Base-by-base conservation (phyloP, 2,797 vertebrate genomes). In the Hemibagrus guttatus region DNA sequence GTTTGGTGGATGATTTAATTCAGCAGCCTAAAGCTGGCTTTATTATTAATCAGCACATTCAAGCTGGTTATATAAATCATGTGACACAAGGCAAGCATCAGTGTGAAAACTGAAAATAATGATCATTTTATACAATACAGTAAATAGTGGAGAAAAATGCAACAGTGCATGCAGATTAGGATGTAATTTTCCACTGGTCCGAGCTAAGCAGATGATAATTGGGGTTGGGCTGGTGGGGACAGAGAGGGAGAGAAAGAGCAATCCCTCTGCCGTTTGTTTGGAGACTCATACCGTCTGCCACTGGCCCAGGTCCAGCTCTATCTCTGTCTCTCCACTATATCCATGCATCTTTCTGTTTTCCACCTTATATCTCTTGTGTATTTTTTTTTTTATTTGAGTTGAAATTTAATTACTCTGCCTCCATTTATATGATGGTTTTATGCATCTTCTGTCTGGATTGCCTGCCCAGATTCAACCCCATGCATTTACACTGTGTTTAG, bases 231-330 rank as follows among this genome's bases (percentile, higher is more conserved):
- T 71, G 35, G 56, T 72, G 58, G 69, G 78, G 28, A 64, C 59
- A 81, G 17, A 23, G 56, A 80, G 52, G 42, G 39, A 81, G 49
- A 56, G 69, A 86, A 63, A 54, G 59, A 83, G 71, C 58, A 58
- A 68, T 87, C 76, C 71, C 84, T 72, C 35, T 86, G 76, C 23
- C 84, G 85, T 83, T 80, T 90, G 88, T 83, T 31, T 19, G 9
- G 71, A 87, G 80, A 79, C 59, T 80, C 83, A 46, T 74, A 59
- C 84, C 13, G 81, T 88, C 84, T 88, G 86, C 16, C 19, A 59
- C 83, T 83, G 87, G 87, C 78, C 11, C 4, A 69, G 13, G 81
- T 86, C 86, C 87, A 90, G 79, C 75, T 74, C 59, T 69, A 56
- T 49, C 54, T 76, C 63, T 56, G 17, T 56, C 42, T 63, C 82